A percentile compares a stretch with the other conserved stretches of the same genome.
phyloP scores from a whole-genome alignment of 2,113 vertebrate species.

The Colaptes auratus region DNA sequence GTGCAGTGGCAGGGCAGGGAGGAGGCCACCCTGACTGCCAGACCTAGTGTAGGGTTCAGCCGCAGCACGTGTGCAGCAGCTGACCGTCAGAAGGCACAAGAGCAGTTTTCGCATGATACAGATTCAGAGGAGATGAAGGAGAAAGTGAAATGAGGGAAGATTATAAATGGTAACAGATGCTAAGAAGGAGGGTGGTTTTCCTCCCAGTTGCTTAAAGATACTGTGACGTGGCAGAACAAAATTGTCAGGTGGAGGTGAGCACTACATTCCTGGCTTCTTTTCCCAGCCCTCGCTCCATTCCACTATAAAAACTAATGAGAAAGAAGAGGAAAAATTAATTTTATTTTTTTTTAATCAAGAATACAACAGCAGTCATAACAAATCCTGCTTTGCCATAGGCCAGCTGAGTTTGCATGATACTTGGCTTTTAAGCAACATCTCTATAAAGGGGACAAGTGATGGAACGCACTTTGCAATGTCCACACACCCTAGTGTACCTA shows the following conservation, averaged over 20 bases:
- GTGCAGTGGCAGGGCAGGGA: neutral
- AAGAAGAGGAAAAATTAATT: neutral
- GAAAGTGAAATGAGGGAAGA: neutral
- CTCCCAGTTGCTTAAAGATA: neutral
- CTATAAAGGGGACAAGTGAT: neutral
- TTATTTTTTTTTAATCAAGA: too few species aligned
- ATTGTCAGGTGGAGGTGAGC: neutral
- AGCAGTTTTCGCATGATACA: neutral
- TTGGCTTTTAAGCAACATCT: neutral
- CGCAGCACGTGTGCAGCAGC: neutral
- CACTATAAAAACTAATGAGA: neutral
- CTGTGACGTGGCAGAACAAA: neutral
- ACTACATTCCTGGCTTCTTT: neutral
- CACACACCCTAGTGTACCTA: neutral
- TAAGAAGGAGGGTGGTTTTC: neutral
- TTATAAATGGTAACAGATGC: neutral
- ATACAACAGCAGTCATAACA: neutral
- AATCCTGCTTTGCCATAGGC: neutral
- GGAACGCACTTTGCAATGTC: neutral
- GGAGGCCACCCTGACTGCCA: fast-evolving
- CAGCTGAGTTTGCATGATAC: neutral
- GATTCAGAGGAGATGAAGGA: neutral
- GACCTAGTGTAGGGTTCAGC: fast-evolving
- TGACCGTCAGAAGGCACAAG: neutral
- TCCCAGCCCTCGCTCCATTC: neutral